These are phyloP conservation scores for Caenorhabditis imperialis DNA, from an alignment of 2,888 invertebrate species.

Conservation along the genomic window DNA sequence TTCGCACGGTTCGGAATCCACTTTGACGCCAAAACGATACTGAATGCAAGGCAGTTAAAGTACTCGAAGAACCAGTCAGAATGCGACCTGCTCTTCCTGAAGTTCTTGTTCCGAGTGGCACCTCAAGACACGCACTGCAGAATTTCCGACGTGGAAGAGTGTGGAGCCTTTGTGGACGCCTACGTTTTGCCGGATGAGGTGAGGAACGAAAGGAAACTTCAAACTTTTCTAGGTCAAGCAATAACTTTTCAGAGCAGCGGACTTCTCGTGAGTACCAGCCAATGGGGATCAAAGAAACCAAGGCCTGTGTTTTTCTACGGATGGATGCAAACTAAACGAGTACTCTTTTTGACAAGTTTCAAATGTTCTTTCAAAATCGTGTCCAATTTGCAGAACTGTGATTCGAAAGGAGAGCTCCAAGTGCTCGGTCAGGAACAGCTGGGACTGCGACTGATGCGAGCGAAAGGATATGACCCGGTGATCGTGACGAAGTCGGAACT, in stretches of 20 bases:
- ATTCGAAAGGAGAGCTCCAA: background rate
- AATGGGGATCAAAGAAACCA: constrained; percentile 36
- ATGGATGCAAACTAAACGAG: constrained; percentile 39
- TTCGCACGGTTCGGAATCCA: constrained; percentile 34
- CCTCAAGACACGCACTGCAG: constrained; percentile 46
- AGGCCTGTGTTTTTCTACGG: constrained; percentile 39
- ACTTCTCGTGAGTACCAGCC: constrained; percentile 12
- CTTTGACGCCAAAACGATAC: constrained; percentile 33
- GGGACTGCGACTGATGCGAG: constrained; percentile 33
- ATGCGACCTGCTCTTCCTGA: constrained; percentile 24
- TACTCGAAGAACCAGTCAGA: constrained; percentile 15
- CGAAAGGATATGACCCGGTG: constrained; percentile 32
- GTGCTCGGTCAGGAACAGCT: constrained; percentile 39
- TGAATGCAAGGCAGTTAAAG: constrained; percentile 30
- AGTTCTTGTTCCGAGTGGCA: constrained; percentile 39
- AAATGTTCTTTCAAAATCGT: background rate
- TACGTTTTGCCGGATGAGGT: constrained; percentile 49
- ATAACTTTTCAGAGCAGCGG: constrained; percentile 17
- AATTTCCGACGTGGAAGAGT: constrained; percentile 35
- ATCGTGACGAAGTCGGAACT: constrained; percentile 44
- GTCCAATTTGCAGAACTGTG: background rate
- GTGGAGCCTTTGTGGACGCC: constrained; percentile 50
- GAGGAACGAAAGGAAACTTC: background rate
- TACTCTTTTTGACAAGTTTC: background rate
- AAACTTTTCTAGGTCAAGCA: background rate